A percentile compares a stretch with the other conserved stretches of the same genome.
Conservation (phyloP, 2,113 vertebrate genomes). For the Orthonyx spaldingii region DNA sequence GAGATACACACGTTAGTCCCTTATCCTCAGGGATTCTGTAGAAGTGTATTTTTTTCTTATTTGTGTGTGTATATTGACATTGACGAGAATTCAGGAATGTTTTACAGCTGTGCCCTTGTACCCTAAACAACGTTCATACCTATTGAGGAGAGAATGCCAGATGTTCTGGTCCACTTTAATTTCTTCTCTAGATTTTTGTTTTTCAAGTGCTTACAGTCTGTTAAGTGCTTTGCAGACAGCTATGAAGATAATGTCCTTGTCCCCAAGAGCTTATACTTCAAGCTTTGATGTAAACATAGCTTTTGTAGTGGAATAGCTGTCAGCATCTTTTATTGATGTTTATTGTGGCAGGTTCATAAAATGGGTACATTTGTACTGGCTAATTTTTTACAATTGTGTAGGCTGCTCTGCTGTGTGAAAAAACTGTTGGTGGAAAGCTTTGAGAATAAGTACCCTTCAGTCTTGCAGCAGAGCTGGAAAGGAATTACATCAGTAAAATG, state of each 20-base stretch:
- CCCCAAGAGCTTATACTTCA: not conserved
- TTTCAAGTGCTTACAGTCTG: not conserved
- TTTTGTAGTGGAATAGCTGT: not conserved
- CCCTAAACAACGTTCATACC: not conserved
- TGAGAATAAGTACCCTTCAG: not conserved
- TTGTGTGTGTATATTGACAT: not conserved
- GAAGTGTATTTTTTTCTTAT: not conserved
- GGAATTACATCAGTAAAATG: not conserved
- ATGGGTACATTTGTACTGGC: not conserved
- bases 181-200: not conserved
- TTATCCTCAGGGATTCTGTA: not conserved
- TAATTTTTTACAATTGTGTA: not conserved
- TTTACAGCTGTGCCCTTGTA: not conserved
- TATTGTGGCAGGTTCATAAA: not conserved
- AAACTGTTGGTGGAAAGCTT: not conserved
- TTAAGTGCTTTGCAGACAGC: not conserved
- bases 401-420: not conserved
- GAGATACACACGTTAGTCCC: fast-evolving
- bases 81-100: not conserved
- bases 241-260: not conserved
- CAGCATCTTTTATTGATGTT: not conserved
- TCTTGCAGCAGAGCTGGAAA: not conserved
- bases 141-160: not conserved
- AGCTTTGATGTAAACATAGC: not conserved
- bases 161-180: not conserved